Percentiles rank a stretch among this genome's conserved stretches.
Evolutionary conservation across 2,113 vertebrate species (phyloP).

Genomic region (Rissa tridactyla): DNA sequence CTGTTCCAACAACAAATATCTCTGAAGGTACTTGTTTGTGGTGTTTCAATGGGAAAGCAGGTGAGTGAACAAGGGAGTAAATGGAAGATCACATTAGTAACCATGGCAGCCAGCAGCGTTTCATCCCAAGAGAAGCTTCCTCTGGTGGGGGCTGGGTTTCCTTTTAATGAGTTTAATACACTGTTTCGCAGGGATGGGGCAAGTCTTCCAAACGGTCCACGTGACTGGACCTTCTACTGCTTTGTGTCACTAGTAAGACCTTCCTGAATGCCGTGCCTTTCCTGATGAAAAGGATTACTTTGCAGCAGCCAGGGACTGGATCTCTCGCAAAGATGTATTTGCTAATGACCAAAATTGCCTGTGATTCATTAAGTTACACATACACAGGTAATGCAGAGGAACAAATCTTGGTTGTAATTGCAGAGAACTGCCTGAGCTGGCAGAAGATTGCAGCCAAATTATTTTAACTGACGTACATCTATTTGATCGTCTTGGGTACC

Average conservation of each 20-base stretch:
- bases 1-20: not conserved
- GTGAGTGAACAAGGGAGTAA: conserved; percentile 5
- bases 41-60: conserved; percentile 28
- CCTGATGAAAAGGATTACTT: not conserved
- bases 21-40: not conserved
- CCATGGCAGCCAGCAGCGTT: conserved; percentile 45
- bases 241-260: not conserved
- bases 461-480: not conserved
- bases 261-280: not conserved
- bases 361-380: not conserved
- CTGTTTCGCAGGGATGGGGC: not conserved
- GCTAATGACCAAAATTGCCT: not conserved
- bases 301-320: not conserved
- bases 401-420: not conserved
- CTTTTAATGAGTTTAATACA: not conserved
- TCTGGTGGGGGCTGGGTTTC: not conserved
- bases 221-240: not conserved
- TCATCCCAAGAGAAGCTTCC: conserved; percentile 1
- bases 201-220: not conserved
- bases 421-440: not conserved
- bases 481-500: not conserved
- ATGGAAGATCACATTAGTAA: conserved; percentile 39
- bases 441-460: not conserved
- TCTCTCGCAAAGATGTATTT: not conserved
- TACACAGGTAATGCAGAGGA: not conserved